phyloP scores from a whole-genome alignment of 2,888 invertebrate species.

The Ligdia adustata region DNA sequence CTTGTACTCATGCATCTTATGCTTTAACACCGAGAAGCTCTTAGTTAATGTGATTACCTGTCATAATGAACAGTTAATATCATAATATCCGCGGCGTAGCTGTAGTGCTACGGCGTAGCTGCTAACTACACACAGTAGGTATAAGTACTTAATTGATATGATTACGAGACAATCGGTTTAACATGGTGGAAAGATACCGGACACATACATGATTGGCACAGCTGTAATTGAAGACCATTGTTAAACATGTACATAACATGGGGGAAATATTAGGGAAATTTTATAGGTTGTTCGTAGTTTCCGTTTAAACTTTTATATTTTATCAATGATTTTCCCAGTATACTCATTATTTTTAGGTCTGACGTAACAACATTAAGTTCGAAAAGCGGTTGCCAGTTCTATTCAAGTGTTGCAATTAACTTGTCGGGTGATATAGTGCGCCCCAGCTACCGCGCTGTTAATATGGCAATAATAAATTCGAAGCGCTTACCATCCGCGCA shows the following conservation, averaged over 20 bases:
- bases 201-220: conserved; percentile 41
- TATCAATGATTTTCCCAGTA: conserved; percentile 52
- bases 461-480: conserved; percentile 80
- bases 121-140: conserved; percentile 9
- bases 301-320: conserved; percentile 33
- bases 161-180: conserved; percentile 57
- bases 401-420: conserved; percentile 77
- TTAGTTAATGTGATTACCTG: conserved; percentile 30
- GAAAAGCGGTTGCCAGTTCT: conserved; percentile 76
- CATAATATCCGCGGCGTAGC: conserved; percentile 17
- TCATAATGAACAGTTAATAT: conserved; percentile 28
- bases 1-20: conserved; percentile 3
- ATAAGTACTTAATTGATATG: conserved; percentile 39
- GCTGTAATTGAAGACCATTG: conserved; percentile 48
- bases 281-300: neutral
- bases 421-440: conserved; percentile 74
- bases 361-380: conserved; percentile 73
- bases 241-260: conserved; percentile 30
- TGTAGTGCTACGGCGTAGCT: conserved; percentile 28
- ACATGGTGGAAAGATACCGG: conserved; percentile 51
- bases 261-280: conserved; percentile 6
- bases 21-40: conserved; percentile 19
- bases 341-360: conserved; percentile 71
- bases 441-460: conserved; percentile 60
- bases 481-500: conserved; percentile 61